Evolutionary conservation across 2,113 vertebrate genomes (phyloP), one percentile per base, ranked within the genome.

Genomic region (Acrocephalus arundinaceus): DNA sequence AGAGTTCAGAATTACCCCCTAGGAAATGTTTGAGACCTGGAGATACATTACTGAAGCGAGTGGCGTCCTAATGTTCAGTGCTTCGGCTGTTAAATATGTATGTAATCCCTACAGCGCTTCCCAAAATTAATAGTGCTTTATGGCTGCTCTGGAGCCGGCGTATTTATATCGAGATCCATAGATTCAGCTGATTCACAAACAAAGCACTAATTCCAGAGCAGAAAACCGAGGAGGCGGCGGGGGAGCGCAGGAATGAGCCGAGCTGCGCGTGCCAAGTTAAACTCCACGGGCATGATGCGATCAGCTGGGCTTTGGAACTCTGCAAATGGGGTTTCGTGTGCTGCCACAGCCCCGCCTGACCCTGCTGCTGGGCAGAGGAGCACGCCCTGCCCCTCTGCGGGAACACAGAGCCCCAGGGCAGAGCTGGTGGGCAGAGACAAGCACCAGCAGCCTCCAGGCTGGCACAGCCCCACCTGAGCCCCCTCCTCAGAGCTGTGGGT

Each of bases 1-100:
- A 90, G 97, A 98, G 98, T 98, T 98, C 97, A 98, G 97, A 98
- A 98, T 98, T 98, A 97, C 97, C 97, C 98, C 98, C 97, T 95
- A 95, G 97, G 98, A 98, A 98, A 98, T 91, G 97, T 95, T 97
- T 94, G 97, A 97, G 96, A 98, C 97, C 95, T 97, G 94, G 96
- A 97, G 96, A 98, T 97, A 96, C 94, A 98, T 98, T 97, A 97
- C 97, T 61, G 96, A 97, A 93, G 97, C 94, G 87, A 97, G 94
- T 28, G 90, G 95, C 85, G 82, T 97, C 96, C 97, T 97, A 97
- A 97, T 96, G 93, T 81, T 96, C 95, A 94, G 96, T 81, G 97
- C 97, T 87, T 95, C 88, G 59, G 95, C 97, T 97, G 97, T 98
- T 98, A 98, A 98, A 98, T 98, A 98, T 98, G 97, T 97, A 98